Evolutionary conservation across 1,140 invertebrate species (phyloP), one percentile per base, ranked within the genome.

Genomic region (Caenorhabditis briggsae): DNA sequence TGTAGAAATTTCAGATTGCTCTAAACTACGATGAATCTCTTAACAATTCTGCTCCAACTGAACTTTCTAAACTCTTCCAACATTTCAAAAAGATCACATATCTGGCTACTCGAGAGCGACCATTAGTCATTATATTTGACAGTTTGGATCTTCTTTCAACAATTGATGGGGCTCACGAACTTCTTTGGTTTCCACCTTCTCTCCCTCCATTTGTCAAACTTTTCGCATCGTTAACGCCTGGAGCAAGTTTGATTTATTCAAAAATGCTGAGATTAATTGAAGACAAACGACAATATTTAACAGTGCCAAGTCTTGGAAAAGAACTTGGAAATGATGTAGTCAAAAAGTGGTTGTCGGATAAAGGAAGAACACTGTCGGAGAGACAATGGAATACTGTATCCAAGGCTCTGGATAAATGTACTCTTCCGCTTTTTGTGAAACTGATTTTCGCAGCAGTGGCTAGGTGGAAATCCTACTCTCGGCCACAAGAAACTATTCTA

Each of bases 361-460:
- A 95, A 0, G 95, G 95, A 84, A 94, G 97, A 56, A 96, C 97
- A 91, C 93, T 97, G 2, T 96, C 95, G 90, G 95, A 96, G 93
- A 96, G 97, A 92, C 97, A 99, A 92, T 98, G 96, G 97, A 94
- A 96, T 74, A 93, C 98, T 14, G 97, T 99, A 0, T 95, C 96
- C 33, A 98, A 97, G 91, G 97, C 94, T 6, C 93, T 99, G 59
- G 95, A 95, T 14, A 95, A 96, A 90, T 99, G 97, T 92, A 98
- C 97, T 6, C 93, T 98, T 64, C 97, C 97, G 0, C 97, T 99
- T 55, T 99, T 98, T 92, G 96, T 99, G 0, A 99, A 99, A 93
- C 93, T 99, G 23, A 96, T 98, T 0, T 97, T 97, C 93, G 96
- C 96, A 12, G 91, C 90, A 9, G 89, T 91, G 9, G 70, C 83